Percentiles rank a stretch among this genome's conserved stretches.
Evolutionary conservation across 2,888 invertebrate genomes (phyloP).

Genomic region (Copidosoma aretas): DNA sequence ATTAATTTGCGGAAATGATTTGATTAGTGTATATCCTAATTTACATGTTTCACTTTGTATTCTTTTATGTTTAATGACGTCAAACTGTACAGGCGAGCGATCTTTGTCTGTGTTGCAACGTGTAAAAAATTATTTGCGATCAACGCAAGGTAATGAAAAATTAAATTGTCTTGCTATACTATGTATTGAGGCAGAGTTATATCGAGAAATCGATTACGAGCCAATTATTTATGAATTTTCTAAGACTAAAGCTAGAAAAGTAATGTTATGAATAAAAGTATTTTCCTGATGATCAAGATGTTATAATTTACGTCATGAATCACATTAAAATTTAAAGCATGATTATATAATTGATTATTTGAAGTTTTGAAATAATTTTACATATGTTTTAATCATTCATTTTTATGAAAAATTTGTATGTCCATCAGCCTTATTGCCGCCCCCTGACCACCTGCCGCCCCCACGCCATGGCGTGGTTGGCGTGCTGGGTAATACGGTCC

Average conservation of each 20-base stretch:
- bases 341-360: no score
- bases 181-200: constrained; percentile 33
- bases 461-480: no score
- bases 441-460: no score
- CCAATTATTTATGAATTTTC: constrained; percentile 34
- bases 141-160: constrained; percentile 11
- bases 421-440: no score
- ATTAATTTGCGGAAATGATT: constrained; percentile 22
- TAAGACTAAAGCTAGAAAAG: constrained; percentile 28
- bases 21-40: constrained; percentile 34
- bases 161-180: constrained; percentile 27
- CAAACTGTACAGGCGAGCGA: constrained; percentile 30
- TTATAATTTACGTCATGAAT: no score
- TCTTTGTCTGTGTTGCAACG: constrained; percentile 33
- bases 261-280: no score
- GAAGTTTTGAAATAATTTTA: no score
- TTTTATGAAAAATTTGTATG: no score
- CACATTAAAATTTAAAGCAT: no score
- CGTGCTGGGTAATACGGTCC: no score
- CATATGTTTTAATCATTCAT: no score
- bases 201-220: constrained; percentile 25
- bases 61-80: constrained; percentile 14
- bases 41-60: constrained; percentile 35
- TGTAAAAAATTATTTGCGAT: constrained; percentile 32
- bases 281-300: no score